These are phyloP conservation scores for Peucedramus taeniatus DNA, from an alignment of 2,113 vertebrate species.

Conservation along the genomic window DNA sequence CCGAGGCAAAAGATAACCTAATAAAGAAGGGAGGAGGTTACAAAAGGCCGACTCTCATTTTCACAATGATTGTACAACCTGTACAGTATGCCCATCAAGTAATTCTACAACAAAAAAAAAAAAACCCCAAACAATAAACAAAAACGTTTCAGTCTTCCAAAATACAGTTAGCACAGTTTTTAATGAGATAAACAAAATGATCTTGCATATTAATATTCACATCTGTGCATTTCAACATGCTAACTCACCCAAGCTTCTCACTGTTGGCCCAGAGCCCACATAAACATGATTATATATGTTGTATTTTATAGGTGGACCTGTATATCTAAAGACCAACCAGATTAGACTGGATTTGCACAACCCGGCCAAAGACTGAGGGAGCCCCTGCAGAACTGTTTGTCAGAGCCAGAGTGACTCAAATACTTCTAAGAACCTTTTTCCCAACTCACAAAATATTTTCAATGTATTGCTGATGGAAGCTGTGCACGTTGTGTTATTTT, in stretches of 20 bases:
- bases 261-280: background rate
- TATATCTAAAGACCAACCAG: background rate
- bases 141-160: background rate
- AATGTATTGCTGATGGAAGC: background rate
- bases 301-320: background rate
- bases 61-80: background rate
- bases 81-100: background rate
- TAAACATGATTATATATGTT: background rate
- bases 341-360: background rate
- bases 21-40: background rate
- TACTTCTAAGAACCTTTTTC: background rate
- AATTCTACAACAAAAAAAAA: background rate
- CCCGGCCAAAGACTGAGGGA: background rate
- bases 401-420: background rate
- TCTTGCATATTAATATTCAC: background rate
- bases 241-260: background rate
- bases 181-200: background rate
- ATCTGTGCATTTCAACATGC: background rate
- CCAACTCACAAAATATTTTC: background rate
- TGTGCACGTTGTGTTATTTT: fast-evolving
- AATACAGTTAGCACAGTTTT: background rate
- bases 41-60: background rate
- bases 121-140: background rate
- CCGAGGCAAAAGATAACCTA: background rate
- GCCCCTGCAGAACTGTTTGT: background rate